phyloP scores from a whole-genome alignment of 2,113 vertebrate species.

The Lepus americanus region DNA sequence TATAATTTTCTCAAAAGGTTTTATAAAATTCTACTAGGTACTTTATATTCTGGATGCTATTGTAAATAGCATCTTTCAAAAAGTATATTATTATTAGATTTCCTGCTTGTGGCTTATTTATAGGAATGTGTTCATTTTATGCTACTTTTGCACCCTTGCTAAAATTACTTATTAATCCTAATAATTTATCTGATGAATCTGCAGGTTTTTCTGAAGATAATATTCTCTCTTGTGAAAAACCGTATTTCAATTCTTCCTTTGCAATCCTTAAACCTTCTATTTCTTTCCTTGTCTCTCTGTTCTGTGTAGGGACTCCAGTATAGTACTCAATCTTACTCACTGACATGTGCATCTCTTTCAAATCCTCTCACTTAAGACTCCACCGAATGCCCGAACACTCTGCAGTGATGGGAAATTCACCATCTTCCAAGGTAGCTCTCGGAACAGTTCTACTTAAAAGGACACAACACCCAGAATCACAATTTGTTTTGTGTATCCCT shows the following conservation, averaged over 20 bases:
- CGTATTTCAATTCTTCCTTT: constrained; percentile 34
- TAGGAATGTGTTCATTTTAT: constrained; percentile 65
- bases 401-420: constrained; percentile 5
- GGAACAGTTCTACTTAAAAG: constrained; percentile 51
- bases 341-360: neutral
- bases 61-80: constrained; percentile 55
- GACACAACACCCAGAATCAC: neutral
- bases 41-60: constrained; percentile 65
- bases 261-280: neutral
- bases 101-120: constrained; percentile 26
- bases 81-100: neutral
- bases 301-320: constrained; percentile 4
- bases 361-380: neutral
- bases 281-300: constrained; percentile 12
- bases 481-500: constrained; percentile 31
- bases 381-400: neutral
- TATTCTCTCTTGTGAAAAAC: constrained; percentile 48
- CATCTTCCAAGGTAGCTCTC: constrained; percentile 29
- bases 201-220: constrained; percentile 60
- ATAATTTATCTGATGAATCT: constrained; percentile 44
- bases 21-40: constrained; percentile 57
- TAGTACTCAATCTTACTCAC: neutral
- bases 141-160: constrained; percentile 43
- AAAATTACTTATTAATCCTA: constrained; percentile 67
- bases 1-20: constrained; percentile 63